Base-by-base conservation (phyloP, 1,140 invertebrate genomes). In the Penaeus indicus region DNA sequence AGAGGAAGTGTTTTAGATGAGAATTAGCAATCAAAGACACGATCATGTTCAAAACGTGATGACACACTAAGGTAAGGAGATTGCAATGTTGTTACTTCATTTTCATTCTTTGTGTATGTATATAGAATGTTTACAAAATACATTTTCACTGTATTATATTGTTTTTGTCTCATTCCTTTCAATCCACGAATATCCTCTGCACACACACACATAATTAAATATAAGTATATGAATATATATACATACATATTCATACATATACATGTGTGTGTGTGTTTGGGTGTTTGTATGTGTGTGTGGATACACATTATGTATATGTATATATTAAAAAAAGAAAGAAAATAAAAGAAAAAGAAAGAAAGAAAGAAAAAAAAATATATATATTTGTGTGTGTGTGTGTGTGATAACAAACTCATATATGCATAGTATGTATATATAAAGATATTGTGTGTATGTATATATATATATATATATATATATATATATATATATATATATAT, bases 81-180 rank as follows among this genome's bases (percentile, higher is more conserved):
- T 54, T 13, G 54, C 16, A 54, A 54, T 54, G 54, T 54, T 54
- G 54, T 54, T 54, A 54, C 54, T 54, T 54, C 16, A 54, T 54
- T 54, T 16, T 54, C 54, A 54, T 54, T 16, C 54, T 54, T 54
- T 75, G 19, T 75, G 19, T 75, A 72, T 72, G 38, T 72, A 75
- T 75, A 75, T 75, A 75, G 25, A 75, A 75, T 75, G 38, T 75
- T 32, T 75, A 75, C 38, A 75, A 75, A 32, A 75, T 75, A 75
- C 38, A 75, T 75, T 32, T 75, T 32, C 38, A 75, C 54, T 54
- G 54, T 54, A 54, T 54, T 54, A 0, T 54, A 54, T 54, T 54
- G 0, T 16, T 54, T 54, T 54, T 47, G 1, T 54, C 1, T 16
- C 1, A 54, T 13, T 54, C 54, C 54, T 54, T 54, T 13, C 4